Evolutionary conservation across 1,140 invertebrate species (phyloP), one percentile per base, ranked within the genome.

Genomic region (Trissolcus basalis): DNA sequence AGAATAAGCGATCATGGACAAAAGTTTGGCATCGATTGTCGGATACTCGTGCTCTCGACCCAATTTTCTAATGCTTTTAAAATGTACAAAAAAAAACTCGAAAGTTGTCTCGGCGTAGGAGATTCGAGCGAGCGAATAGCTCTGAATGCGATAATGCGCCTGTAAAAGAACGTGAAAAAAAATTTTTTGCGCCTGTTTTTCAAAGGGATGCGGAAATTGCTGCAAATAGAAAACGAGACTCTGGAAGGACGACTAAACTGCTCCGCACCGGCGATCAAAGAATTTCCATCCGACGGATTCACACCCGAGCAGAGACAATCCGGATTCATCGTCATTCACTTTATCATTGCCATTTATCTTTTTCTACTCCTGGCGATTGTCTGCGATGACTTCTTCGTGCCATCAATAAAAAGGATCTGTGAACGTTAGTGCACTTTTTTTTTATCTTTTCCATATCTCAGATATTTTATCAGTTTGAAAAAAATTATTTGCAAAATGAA

Each of bases 381-480:
- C 5, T 78, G 76, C 53, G 76, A 78, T 15, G 69, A 78, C 50
- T 78, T 78, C 50, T 80, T 78, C 5, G 91, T 92, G 0, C 90
- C 91, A 0, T 89, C 90, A 16, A 90, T 92, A 41, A 90, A 91
- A 81, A 89, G 87, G 61, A 90, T 92, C 63, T 90, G 90, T 70
- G 87, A 89, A 43, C 86, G 91, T 91, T 68, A 87, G 88, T 88
- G 13, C 36, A 39, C 36, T 39, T 44, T 44, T 44, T 39, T 10
- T 35, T 10, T 35, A 35, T 35, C 33, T 10, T 35, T 39, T 39
- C 1, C 36, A n/a, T 39, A 9, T 9, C 9, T 39, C 36, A 3
- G 2, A 11, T 13, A 44, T n/a, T 44, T 44, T 39, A 39, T 39
- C 9, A 39, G 9, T 39, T 39, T 39, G 3, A 9, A 39, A 39